Conservation (phyloP, 2,888 invertebrate species). For the Drosophila robusta region DNA sequence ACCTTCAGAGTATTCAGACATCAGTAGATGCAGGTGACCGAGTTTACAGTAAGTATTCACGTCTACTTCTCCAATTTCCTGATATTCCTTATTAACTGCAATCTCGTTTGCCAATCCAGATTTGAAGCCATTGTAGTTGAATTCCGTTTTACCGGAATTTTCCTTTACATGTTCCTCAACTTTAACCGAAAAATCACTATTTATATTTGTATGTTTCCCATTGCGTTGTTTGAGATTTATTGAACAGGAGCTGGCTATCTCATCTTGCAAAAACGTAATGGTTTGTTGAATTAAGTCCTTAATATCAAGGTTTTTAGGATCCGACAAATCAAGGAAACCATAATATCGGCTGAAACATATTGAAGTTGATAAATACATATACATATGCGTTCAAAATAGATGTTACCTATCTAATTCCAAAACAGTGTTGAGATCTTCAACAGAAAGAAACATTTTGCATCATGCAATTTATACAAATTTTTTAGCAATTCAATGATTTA, state of each 20-base stretch:
- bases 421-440: conserved; percentile 33
- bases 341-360: conserved; percentile 91
- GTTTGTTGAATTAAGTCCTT: conserved; percentile 93
- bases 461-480: background rate
- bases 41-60: conserved; percentile 97
- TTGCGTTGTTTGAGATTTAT: conserved; percentile 82
- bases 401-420: conserved; percentile 47
- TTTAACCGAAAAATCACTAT: conserved; percentile 22
- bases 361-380: background rate
- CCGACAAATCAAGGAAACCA: conserved; percentile 94
- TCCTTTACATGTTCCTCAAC: conserved; percentile 46
- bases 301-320: conserved; percentile 92
- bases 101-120: conserved; percentile 32
- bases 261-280: conserved; percentile 93
- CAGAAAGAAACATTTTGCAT: conserved; percentile 33
- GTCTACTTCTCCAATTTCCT: conserved; percentile 86
- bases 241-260: conserved; percentile 92
- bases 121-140: conserved; percentile 26
- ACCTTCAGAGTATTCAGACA: conserved; percentile 98
- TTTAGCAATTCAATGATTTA: background rate
- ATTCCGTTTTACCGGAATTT: conserved; percentile 22
- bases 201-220: conserved; percentile 49
- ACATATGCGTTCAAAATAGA: too few species aligned
- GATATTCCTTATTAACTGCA: conserved; percentile 58
- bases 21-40: conserved; percentile 96